Evolutionary conservation across 2,113 vertebrate genomes (phyloP).

Genomic region (Origma solitaria): DNA sequence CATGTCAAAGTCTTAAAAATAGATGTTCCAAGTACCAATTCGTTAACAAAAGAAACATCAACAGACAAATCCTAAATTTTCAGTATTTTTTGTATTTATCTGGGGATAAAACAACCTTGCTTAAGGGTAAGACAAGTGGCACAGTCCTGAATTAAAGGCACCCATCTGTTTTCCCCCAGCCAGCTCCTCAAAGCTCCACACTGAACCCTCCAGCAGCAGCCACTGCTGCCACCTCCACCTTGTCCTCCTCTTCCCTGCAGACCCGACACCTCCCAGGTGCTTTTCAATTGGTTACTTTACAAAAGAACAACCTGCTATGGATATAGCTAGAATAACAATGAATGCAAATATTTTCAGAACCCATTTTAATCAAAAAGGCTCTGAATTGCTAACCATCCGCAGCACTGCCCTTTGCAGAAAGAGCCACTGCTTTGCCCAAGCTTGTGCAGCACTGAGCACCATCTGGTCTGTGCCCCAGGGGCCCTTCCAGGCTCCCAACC

Average conservation of each 20-base stretch:
- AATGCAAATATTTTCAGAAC: neutral
- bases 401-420: neutral
- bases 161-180: neutral
- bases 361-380: neutral
- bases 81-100: neutral
- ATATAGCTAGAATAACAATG: neutral
- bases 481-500: neutral
- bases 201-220: neutral
- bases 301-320: neutral
- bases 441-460: neutral
- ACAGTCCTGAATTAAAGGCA: neutral
- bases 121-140: neutral
- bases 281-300: neutral
- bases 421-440: rapidly evolving
- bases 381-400: neutral
- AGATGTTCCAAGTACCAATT: neutral
- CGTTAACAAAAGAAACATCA: neutral
- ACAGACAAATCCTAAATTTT: neutral
- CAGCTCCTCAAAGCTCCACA: neutral
- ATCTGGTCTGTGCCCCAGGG: neutral
- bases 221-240: neutral
- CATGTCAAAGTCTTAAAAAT: neutral
- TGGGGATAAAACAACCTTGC: neutral
- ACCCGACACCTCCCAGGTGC: neutral
- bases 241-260: neutral